Percentiles rank a stretch among this genome's conserved stretches.
Conservation (phyloP, 2,113 vertebrate species). For the Calidris pugnax region DNA sequence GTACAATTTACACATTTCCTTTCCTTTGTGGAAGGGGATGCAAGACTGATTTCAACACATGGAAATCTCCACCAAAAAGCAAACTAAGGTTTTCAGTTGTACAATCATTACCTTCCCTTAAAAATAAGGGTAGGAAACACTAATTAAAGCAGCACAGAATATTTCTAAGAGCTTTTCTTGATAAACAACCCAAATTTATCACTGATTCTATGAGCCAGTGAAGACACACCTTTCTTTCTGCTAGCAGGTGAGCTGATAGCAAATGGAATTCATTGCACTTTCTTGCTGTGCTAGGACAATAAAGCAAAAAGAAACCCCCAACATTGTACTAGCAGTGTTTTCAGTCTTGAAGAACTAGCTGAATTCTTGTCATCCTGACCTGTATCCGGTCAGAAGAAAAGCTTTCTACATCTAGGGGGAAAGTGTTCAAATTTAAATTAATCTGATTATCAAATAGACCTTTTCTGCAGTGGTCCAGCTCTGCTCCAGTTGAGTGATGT, state of each 20-base stretch:
- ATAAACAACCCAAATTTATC: background rate
- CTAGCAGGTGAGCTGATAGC: background rate
- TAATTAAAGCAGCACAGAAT: background rate
- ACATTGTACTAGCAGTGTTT: background rate
- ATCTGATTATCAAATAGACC: background rate
- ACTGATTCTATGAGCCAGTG: background rate
- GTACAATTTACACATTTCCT: background rate
- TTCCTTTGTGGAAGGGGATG: background rate
- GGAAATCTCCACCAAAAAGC: background rate
- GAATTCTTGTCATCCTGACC: background rate
- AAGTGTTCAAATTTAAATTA: background rate
- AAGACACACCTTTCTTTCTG: background rate
- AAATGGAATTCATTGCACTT: background rate
- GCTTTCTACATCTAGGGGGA: background rate
- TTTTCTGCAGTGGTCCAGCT: background rate
- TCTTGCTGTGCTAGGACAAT: background rate
- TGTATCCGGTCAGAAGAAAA: background rate
- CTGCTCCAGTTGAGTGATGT: background rate
- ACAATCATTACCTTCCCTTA: background rate
- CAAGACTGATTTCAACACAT: background rate
- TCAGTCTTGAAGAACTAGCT: background rate
- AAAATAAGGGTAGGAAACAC: background rate
- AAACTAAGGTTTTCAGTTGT: background rate
- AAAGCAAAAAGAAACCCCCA: background rate
- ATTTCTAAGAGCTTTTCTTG: background rate